These are phyloP conservation scores for Lutjanus argentimaculatus DNA, from an alignment of 2,797 vertebrate species.

Conservation along the genomic window DNA sequence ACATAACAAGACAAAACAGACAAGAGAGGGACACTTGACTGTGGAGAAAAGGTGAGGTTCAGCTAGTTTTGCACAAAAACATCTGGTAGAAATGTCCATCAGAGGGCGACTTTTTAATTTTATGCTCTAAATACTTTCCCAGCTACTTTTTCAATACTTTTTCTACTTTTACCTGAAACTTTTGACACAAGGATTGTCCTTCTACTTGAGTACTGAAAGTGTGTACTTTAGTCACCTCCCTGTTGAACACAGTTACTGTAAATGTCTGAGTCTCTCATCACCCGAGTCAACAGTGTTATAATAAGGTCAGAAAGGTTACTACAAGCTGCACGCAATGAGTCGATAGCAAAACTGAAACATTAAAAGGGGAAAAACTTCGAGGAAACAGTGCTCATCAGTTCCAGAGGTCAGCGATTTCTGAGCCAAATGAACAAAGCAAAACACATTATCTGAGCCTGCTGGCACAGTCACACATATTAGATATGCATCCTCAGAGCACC, in stretches of 20 bases:
- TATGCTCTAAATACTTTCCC: too few relatives aligned
- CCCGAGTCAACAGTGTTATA: not conserved
- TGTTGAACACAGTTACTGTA: not conserved
- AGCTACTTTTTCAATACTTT: too few relatives aligned
- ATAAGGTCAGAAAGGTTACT: constrained; percentile 34
- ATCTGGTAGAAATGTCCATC: too few relatives aligned
- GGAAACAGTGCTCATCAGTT: constrained; percentile 64
- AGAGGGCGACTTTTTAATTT: too few relatives aligned
- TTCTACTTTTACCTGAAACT: too few relatives aligned
- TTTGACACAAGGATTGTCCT: too few relatives aligned
- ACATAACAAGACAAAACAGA: too few relatives aligned
- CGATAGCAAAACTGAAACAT: constrained; percentile 15
- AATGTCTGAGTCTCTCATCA: constrained; percentile 2
- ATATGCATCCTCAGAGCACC: constrained; percentile 45
- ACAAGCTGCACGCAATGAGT: constrained; percentile 35
- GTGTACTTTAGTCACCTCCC: too few relatives aligned
- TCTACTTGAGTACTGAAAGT: too few relatives aligned
- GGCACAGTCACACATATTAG: constrained; percentile 28
- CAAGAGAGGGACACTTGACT: too few relatives aligned
- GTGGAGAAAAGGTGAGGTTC: too few relatives aligned
- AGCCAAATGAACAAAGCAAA: constrained; percentile 55
- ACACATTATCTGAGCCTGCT: constrained; percentile 33
- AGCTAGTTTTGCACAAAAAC: too few relatives aligned
- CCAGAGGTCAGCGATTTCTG: constrained; percentile 53
- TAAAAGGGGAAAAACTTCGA: constrained; percentile 36